Percentiles rank a stretch among this genome's conserved stretches.
Evolutionary conservation across 2,888 invertebrate genomes (phyloP).

Genomic region (Macropis europaea): DNA sequence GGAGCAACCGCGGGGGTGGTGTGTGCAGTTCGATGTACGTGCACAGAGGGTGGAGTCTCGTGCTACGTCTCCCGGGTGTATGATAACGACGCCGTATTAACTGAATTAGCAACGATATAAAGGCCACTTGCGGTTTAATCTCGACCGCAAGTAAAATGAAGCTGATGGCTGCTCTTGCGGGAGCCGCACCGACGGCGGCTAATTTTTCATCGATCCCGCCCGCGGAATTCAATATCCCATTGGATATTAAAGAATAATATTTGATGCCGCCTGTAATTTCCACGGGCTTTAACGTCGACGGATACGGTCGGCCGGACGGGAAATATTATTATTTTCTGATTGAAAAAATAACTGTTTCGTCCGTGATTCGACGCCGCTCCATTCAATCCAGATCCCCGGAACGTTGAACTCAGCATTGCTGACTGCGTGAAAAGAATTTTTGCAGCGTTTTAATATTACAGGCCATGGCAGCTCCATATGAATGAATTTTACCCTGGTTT

Average conservation of each 20-base stretch:
- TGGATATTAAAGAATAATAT: slow-evolving; percentile 63
- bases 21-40: background rate
- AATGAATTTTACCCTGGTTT: no score
- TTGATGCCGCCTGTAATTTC: slow-evolving; percentile 48
- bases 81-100: slow-evolving; percentile 67
- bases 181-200: slow-evolving; percentile 10
- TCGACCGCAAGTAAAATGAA: slow-evolving; percentile 55
- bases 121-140: slow-evolving; percentile 71
- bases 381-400: no score
- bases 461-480: no score
- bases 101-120: slow-evolving; percentile 71
- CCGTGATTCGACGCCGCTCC: no score
- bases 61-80: slow-evolving; percentile 36
- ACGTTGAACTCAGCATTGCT: no score
- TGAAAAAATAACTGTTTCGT: background rate
- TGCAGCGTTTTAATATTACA: no score
- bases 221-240: slow-evolving; percentile 54
- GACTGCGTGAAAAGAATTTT: no score
- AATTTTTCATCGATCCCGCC: slow-evolving; percentile 45
- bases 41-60: background rate
- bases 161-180: slow-evolving; percentile 47
- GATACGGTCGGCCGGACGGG: background rate
- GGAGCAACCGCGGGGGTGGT: background rate
- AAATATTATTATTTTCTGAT: slow-evolving; percentile 14
- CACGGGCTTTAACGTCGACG: slow-evolving; percentile 19